These are phyloP conservation scores for Alviniconcha strummeri DNA, from an alignment of 2,888 invertebrate species.

Conservation along the genomic window DNA sequence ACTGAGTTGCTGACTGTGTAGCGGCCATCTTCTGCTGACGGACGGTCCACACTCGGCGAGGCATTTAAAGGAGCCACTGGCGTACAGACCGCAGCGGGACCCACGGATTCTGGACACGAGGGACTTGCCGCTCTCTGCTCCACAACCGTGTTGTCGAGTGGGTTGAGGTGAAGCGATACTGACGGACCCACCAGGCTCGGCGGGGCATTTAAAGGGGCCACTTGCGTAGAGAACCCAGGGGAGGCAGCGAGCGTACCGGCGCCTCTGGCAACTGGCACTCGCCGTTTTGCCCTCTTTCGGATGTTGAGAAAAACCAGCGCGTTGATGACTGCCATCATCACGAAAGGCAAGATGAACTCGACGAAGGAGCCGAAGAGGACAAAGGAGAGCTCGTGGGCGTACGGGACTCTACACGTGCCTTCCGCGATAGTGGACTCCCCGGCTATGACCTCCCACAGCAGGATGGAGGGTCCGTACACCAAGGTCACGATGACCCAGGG, in stretches of 20 bases:
- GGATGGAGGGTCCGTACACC: slow-evolving; percentile 49
- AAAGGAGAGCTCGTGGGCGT: slow-evolving; percentile 43
- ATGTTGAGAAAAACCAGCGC: slow-evolving; percentile 50
- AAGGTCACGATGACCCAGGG: slow-evolving; percentile 51
- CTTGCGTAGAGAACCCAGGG: background rate
- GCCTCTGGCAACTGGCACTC: background rate
- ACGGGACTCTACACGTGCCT: slow-evolving; percentile 47
- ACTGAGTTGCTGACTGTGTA: too few species aligned
- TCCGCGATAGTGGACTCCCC: slow-evolving; percentile 39
- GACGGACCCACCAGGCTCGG: too few species aligned
- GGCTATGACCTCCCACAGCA: slow-evolving; percentile 48
- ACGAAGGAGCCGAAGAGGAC: slow-evolving; percentile 47
- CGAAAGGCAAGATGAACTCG: slow-evolving; percentile 54
- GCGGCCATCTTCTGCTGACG: too few species aligned
- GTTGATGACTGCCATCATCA: slow-evolving; percentile 46
- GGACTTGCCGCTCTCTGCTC: too few species aligned
- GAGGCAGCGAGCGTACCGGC: background rate
- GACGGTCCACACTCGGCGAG: too few species aligned
- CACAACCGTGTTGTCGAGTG: too few species aligned
- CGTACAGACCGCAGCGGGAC: too few species aligned
- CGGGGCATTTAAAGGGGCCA: background rate
- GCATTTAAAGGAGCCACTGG: too few species aligned
- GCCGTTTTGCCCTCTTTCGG: slow-evolving; percentile 37
- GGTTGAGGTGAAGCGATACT: too few species aligned
- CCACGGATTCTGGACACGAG: too few species aligned